Evolutionary conservation across 2,113 vertebrate species (phyloP).

Genomic region (Motacilla tschutschensis): DNA sequence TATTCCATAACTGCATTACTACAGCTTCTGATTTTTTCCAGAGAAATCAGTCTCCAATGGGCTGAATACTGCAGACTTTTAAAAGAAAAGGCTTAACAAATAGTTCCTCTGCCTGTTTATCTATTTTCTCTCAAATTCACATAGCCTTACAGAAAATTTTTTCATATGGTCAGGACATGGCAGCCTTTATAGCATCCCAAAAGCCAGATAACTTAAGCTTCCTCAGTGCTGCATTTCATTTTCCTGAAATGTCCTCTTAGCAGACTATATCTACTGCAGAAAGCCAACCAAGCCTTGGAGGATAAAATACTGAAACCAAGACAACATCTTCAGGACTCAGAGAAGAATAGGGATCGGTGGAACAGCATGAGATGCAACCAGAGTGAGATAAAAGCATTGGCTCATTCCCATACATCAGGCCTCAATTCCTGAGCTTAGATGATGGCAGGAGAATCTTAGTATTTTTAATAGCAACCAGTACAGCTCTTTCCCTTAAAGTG

Average conservation of each 20-base stretch:
- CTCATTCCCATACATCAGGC: background rate
- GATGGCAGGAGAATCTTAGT: background rate
- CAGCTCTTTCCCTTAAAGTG: background rate
- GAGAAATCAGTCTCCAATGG: background rate
- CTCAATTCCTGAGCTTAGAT: background rate
- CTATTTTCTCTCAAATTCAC: background rate
- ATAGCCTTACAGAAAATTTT: background rate
- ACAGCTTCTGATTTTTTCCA: background rate
- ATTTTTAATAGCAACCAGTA: background rate
- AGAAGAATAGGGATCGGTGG: background rate
- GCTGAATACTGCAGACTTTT: background rate
- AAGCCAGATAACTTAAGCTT: background rate
- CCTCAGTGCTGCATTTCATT: background rate
- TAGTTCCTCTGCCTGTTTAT: background rate
- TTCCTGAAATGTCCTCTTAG: background rate
- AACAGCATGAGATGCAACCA: background rate
- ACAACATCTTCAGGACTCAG: background rate
- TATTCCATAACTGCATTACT: background rate
- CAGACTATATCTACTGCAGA: background rate
- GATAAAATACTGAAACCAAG: background rate
- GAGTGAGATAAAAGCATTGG: background rate
- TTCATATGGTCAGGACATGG: accelerated
- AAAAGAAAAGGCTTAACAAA: background rate
- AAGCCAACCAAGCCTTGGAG: background rate
- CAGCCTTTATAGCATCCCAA: background rate